phyloP scores from a whole-genome alignment of 2,797 vertebrate species.

The Delichon dasypus region DNA sequence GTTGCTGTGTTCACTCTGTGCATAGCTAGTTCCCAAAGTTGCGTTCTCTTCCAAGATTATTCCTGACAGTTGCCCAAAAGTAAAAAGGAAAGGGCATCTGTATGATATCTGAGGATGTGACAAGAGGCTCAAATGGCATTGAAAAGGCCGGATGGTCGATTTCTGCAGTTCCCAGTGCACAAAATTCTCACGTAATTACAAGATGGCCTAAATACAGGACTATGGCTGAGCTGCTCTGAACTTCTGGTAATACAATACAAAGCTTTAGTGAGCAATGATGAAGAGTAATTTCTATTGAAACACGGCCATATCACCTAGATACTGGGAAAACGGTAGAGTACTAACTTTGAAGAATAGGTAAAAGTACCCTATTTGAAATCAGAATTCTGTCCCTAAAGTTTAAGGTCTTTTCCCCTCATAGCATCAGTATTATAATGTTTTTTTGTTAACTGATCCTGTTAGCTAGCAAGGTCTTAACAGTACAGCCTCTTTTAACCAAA shows the following conservation, averaged over 20 bases:
- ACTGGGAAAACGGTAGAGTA: neutral
- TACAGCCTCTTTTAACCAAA: neutral
- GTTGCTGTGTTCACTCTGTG: neutral
- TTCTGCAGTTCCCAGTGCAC: conserved; percentile 45
- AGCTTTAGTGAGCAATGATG: neutral
- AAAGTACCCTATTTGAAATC: neutral
- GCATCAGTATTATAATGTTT: neutral
- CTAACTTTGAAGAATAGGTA: neutral
- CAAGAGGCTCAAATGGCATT: conserved; percentile 43
- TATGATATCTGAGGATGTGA: conserved; percentile 67
- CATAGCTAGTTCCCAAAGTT: neutral
- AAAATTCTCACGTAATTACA: conserved; percentile 56
- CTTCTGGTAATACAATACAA: conserved; percentile 26
- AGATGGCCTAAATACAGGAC: conserved; percentile 54
- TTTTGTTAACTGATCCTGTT: neutral
- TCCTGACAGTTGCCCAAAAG: conserved; percentile 57
- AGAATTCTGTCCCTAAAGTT: neutral
- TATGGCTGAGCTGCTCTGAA: conserved; percentile 16
- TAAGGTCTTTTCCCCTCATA: neutral
- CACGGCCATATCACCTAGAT: neutral
- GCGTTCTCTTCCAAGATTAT: conserved; percentile 20
- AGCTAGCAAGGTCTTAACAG: neutral
- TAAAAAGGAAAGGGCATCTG: conserved; percentile 50
- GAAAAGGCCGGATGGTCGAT: conserved; percentile 38
- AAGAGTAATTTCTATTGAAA: neutral